These are phyloP conservation scores for Phania funesta DNA, from an alignment of 2,888 invertebrate genomes.

Conservation along the genomic window DNA sequence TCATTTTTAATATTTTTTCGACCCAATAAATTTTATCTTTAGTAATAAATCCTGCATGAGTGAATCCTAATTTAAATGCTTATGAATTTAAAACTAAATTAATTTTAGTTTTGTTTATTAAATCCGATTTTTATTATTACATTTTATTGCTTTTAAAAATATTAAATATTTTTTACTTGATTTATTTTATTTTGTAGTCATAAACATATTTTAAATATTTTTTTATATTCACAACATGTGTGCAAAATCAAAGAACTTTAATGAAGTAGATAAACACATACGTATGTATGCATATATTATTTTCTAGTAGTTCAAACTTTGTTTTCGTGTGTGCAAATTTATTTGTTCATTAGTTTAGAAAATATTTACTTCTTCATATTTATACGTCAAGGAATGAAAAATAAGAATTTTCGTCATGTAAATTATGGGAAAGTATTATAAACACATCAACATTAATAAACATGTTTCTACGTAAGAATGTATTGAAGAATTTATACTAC, in stretches of 20 bases:
- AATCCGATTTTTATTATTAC: neutral
- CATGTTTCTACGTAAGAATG: too few species aligned
- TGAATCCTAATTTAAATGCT: slow-evolving; percentile 4
- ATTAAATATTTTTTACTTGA: neutral
- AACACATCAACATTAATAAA: too few species aligned
- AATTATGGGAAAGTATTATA: too few species aligned
- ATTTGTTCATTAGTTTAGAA: too few species aligned
- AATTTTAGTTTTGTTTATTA: neutral
- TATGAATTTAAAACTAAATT: neutral
- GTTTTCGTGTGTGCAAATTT: too few species aligned
- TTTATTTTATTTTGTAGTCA: neutral
- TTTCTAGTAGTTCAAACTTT: too few species aligned
- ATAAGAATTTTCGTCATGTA: too few species aligned
- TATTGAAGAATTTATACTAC: too few species aligned
- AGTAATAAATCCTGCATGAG: neutral
- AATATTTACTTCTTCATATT: too few species aligned
- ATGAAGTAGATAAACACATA: neutral
- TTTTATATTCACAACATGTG: neutral
- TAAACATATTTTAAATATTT: neutral
- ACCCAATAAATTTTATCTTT: slow-evolving; percentile 2
- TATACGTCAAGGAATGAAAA: too few species aligned
- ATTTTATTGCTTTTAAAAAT: slow-evolving; percentile 9
- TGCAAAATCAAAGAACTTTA: neutral
- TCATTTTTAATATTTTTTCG: neutral
- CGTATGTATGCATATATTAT: neutral